A percentile compares a stretch with the other conserved stretches of the same genome.
Evolutionary conservation across 2,888 invertebrate genomes (phyloP).

Genomic region (Ennomos quercinarius): DNA sequence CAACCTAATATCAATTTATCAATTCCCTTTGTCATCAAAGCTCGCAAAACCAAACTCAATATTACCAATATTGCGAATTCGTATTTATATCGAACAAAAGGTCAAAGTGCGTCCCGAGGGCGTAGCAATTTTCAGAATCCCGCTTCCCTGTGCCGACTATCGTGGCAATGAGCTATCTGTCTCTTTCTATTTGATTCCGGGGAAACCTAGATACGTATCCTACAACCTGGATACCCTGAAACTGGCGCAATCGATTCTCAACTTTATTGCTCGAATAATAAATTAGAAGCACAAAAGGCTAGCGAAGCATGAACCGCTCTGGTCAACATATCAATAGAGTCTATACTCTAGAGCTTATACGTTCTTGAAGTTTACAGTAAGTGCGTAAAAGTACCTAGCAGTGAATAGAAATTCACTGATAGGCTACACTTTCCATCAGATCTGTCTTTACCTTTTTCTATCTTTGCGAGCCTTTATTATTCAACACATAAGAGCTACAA

Average conservation of each 20-base stretch:
- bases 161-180: constrained; percentile 61
- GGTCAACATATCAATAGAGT: neutral
- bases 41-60: constrained; percentile 15
- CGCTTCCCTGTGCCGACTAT: constrained; percentile 32
- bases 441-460: too few species aligned
- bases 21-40: constrained; percentile 16
- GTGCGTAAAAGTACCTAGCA: too few species aligned
- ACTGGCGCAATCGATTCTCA: constrained; percentile 50
- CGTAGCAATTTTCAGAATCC: constrained; percentile 54
- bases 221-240: constrained; percentile 43
- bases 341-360: too few species aligned
- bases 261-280: constrained; percentile 54
- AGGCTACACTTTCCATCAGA: too few species aligned
- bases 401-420: too few species aligned
- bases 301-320: constrained; percentile 10
- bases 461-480: too few species aligned
- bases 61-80: constrained; percentile 36
- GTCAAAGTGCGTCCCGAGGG: constrained; percentile 56
- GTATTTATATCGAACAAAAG: constrained; percentile 51
- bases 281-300: constrained; percentile 30
- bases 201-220: constrained; percentile 69
- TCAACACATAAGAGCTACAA: too few species aligned
- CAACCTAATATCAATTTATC: constrained; percentile 6
- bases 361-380: too few species aligned
- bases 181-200: constrained; percentile 69